Evolutionary conservation across 2,888 invertebrate genomes (phyloP).

Genomic region (Drosophila robusta): DNA sequence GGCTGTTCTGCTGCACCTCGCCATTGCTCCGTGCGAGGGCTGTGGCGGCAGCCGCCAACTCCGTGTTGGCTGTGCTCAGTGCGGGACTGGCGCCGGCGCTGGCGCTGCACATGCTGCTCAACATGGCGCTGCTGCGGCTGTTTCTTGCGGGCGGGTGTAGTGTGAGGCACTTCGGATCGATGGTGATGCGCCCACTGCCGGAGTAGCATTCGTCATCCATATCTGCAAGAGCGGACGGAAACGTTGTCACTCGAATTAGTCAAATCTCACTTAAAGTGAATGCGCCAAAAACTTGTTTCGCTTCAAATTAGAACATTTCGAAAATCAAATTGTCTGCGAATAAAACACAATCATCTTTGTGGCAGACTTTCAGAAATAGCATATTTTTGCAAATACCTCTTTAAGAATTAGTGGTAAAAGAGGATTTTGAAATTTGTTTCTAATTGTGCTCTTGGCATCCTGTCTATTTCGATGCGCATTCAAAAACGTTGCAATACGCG

Average conservation of each 20-base stretch:
- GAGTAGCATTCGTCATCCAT: conserved; percentile 96
- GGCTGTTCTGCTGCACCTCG: conserved; percentile 34
- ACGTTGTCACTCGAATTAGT: not conserved
- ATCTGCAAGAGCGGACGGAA: conserved; percentile 86
- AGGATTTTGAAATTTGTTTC: too few relatives aligned
- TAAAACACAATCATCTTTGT: too few relatives aligned
- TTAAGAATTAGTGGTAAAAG: too few relatives aligned
- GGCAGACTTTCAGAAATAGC: too few relatives aligned
- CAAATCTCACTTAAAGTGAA: not conserved
- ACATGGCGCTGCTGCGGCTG: conserved; percentile 56
- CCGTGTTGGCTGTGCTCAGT: conserved; percentile 59
- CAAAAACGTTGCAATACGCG: too few relatives aligned
- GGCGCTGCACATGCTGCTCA: conserved; percentile 58
- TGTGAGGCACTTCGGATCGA: conserved; percentile 80
- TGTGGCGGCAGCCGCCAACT: conserved; percentile 48
- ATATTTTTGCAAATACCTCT: too few relatives aligned
- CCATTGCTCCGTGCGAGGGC: conserved; percentile 19
- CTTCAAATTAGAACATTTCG: too few relatives aligned
- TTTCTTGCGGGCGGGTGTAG: conserved; percentile 65
- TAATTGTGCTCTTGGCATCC: too few relatives aligned
- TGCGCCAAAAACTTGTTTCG: too few relatives aligned
- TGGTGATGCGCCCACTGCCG: conserved; percentile 85
- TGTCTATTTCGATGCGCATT: too few relatives aligned
- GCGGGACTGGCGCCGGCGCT: conserved; percentile 58
- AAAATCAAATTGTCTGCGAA: too few relatives aligned